These are phyloP conservation scores for Xestia xanthographa DNA, from an alignment of 2,888 invertebrate genomes.

Conservation along the genomic window DNA sequence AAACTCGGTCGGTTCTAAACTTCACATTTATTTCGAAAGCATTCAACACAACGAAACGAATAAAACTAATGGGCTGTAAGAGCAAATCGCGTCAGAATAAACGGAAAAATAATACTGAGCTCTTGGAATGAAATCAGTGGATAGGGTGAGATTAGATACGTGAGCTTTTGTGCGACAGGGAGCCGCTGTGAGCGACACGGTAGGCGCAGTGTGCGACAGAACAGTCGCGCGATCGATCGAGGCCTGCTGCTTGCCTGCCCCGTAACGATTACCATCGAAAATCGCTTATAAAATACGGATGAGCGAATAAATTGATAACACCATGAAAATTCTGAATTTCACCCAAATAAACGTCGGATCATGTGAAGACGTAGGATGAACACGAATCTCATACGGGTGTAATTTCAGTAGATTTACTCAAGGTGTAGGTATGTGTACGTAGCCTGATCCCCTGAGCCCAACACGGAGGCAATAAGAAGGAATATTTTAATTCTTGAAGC, in stretches of 20 bases:
- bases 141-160: slow-evolving; percentile 68
- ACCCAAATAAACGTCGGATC: slow-evolving; percentile 28
- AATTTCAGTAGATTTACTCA: slow-evolving; percentile 24
- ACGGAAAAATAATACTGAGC: slow-evolving; percentile 56
- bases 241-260: slow-evolving; percentile 1
- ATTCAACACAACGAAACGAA: slow-evolving; percentile 35
- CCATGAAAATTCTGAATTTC: slow-evolving; percentile 29
- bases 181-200: slow-evolving; percentile 43
- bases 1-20: slow-evolving; percentile 14
- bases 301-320: slow-evolving; percentile 23
- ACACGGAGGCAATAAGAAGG: slow-evolving; percentile 25
- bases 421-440: not conserved
- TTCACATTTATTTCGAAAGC: slow-evolving; percentile 28
- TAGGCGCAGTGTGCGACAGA: slow-evolving; percentile 43
- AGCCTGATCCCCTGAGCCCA: not conserved
- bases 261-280: slow-evolving; percentile 18
- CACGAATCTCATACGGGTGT: slow-evolving; percentile 18
- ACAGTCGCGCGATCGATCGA: slow-evolving; percentile 55
- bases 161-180: slow-evolving; percentile 58
- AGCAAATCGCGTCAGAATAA: slow-evolving; percentile 57
- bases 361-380: slow-evolving; percentile 37
- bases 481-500: slow-evolving; percentile 42
- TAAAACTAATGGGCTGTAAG: slow-evolving; percentile 53
- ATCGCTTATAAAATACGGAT: slow-evolving; percentile 12
- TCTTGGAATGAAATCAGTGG: slow-evolving; percentile 57